phyloP scores from a whole-genome alignment of 2,797 vertebrate species.

The Platyrinchus mystaceus region DNA sequence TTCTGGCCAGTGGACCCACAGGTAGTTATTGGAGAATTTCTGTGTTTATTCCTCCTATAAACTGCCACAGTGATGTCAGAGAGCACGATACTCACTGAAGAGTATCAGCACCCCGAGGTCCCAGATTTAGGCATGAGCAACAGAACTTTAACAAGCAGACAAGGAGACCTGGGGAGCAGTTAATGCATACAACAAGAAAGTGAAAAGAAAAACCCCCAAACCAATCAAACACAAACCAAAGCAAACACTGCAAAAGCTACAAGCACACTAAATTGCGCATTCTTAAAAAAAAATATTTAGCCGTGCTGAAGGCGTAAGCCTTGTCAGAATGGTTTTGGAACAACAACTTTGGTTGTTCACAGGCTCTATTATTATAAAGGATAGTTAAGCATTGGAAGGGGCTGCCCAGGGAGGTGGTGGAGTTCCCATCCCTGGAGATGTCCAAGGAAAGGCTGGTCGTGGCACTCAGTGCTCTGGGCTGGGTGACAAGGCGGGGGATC shows the following conservation, averaged over 20 bases:
- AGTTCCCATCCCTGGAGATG: not conserved
- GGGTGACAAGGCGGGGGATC: not conserved
- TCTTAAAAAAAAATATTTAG: not conserved
- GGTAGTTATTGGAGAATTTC: not conserved
- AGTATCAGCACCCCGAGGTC: not conserved
- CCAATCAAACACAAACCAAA: rapidly evolving
- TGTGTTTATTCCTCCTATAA: not conserved
- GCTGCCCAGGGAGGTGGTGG: not conserved
- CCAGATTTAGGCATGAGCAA: not conserved
- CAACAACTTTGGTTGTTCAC: not conserved
- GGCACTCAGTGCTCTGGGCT: not conserved
- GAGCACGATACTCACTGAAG: not conserved
- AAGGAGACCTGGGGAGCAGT: not conserved
- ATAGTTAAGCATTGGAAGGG: not conserved
- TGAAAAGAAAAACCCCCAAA: not conserved
- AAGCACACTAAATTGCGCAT: not conserved
- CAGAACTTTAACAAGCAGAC: not conserved
- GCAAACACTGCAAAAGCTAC: not conserved
- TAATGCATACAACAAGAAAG: not conserved
- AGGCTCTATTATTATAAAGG: not conserved
- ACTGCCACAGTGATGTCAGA: not conserved
- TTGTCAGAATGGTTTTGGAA: not conserved
- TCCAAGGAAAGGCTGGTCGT: rapidly evolving
- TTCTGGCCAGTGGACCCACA: not conserved
- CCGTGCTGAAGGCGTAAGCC: not conserved